phyloP scores from a whole-genome alignment of 2,888 invertebrate species.

The Apodemia zela region DNA sequence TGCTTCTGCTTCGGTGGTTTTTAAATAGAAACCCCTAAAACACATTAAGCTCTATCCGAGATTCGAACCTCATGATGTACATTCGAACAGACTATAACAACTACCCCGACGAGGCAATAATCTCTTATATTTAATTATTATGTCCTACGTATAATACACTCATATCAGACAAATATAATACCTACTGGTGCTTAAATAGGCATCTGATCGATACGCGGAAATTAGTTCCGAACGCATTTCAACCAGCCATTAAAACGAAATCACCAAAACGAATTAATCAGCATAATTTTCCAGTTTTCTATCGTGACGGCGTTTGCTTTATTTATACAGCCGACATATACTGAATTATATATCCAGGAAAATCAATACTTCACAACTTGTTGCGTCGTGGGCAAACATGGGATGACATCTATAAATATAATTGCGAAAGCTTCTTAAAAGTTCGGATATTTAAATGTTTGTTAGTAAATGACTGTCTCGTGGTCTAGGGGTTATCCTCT shows the following conservation, averaged over 20 bases:
- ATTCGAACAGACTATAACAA: too few relatives aligned
- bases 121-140: too few relatives aligned
- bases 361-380: constrained; percentile 46
- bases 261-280: constrained; percentile 16
- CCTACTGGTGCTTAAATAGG: not conserved
- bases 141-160: not conserved
- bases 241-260: constrained; percentile 9
- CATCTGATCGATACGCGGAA: not conserved
- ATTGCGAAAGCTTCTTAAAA: too few relatives aligned
- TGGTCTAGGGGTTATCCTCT: too few relatives aligned
- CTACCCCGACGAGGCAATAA: too few relatives aligned
- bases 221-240: constrained; percentile 13
- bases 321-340: constrained; percentile 9
- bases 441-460: too few relatives aligned
- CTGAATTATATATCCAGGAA: constrained; percentile 31
- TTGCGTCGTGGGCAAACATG: constrained; percentile 39
- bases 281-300: constrained; percentile 28
- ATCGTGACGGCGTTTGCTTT: constrained; percentile 25
- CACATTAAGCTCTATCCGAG: too few relatives aligned
- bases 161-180: not conserved
- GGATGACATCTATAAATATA: constrained; percentile 26
- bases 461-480: too few relatives aligned
- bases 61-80: too few relatives aligned
- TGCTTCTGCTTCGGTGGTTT: too few relatives aligned
- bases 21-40: too few relatives aligned